A percentile compares a stretch with the other conserved stretches of the same genome.
Conservation (phyloP, 2,888 invertebrate species). For the Lasioglossum figueresi region DNA sequence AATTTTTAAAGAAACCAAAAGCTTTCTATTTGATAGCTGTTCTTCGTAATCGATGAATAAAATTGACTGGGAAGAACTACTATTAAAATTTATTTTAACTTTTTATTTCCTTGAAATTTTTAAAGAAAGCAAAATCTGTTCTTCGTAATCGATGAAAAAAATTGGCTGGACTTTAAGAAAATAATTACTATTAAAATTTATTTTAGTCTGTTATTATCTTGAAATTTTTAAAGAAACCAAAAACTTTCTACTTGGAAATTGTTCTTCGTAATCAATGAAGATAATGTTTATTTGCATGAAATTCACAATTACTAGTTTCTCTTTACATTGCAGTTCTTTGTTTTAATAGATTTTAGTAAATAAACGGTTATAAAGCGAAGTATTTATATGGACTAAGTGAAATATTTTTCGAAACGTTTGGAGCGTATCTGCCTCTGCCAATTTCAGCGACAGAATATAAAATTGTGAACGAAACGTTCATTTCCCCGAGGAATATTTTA, state of each 20-base stretch:
- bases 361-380: background rate
- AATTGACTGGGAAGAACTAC: no score
- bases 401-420: background rate
- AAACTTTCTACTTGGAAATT: no score
- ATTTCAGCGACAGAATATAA: conserved; percentile 1
- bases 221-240: no score
- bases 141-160: no score
- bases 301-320: background rate
- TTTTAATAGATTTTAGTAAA: background rate
- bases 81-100: no score
- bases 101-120: no score
- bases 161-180: no score
- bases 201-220: no score
- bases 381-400: background rate
- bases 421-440: background rate
- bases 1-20: no score
- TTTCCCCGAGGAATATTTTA: background rate
- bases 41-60: background rate
- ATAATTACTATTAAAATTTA: no score
- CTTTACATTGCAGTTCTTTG: background rate
- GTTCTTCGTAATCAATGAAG: background rate
- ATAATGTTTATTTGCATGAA: background rate
- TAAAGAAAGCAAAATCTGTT: no score
- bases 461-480: background rate
- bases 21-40: no score